Evolutionary conservation across 2,888 invertebrate genomes (phyloP), one percentile per base, ranked within the genome.

Genomic region (Synanthedon tipuliformis): DNA sequence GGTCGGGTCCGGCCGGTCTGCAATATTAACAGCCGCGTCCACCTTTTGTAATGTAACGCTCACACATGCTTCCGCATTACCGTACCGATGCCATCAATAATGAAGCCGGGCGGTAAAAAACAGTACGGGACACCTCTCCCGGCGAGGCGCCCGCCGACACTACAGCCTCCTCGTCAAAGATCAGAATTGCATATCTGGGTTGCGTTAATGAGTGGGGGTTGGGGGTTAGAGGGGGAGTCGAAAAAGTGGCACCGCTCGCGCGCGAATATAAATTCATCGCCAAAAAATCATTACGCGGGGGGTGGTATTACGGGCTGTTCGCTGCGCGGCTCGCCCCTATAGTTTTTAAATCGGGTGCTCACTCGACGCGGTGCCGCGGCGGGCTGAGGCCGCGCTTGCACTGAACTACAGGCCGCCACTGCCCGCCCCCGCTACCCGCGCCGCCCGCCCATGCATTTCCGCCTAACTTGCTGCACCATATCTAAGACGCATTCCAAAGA

Each of bases 211-310:
- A 89, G 89, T 78, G 86, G 81, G 81, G 82, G 78, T 61, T 66
- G 73, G 78, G 74, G 75, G 73, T 69, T 64, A 70, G 63, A 69
- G 66, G 78, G 86, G 80, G 34, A 34, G 80, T 84, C 84, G 86
- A 87, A 87, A 87, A 86, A 86, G 86, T 86, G 86, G 84, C 88
- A 85, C 88, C 89, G 88, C 86, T 87, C 89, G 89, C 89, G 89
- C 90, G 90, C 90, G 89, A 90, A 90, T 88, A 88, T 90, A 90
- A 91, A 92, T 92, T 92, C 92, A 91, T 91, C 92, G 92, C 92
- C 92, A 92, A 93, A 93, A 93, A 93, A 93, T 93, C 92, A 93
- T 93, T 93, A 93, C 92, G 92, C 92, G 90, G 90, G 91, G 90
- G 90, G 89, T 89, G 90, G 90, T 89, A 90, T 89, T 90, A 90